A percentile compares a stretch with the other conserved stretches of the same genome.
These are phyloP conservation scores for Tympanuchus pallidicinctus DNA, from an alignment of 2,113 vertebrate genomes.

Conservation along the genomic window DNA sequence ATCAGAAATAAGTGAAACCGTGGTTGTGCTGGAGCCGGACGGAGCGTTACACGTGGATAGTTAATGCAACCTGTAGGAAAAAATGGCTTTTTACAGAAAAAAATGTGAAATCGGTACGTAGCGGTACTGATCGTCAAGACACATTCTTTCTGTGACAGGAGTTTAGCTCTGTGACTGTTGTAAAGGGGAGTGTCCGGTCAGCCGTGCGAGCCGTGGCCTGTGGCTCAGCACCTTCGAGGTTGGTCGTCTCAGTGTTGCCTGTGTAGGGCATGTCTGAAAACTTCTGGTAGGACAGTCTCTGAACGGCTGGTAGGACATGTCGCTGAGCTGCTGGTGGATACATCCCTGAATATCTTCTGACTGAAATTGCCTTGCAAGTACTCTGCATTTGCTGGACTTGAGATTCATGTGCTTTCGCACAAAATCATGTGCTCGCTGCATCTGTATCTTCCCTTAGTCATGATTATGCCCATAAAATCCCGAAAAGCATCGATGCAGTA, in stretches of 20 bases:
- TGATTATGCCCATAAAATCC: not conserved
- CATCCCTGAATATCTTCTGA: not conserved
- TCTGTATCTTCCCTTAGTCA: not conserved
- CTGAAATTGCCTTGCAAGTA: not conserved
- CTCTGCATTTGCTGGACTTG: not conserved
- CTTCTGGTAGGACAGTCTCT: too few relatives aligned
- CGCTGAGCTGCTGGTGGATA: not conserved
- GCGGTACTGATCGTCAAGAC: too few relatives aligned
- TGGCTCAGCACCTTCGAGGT: not conserved
- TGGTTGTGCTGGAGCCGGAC: not conserved
- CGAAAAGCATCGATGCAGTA: not conserved
- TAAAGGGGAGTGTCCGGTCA: not conserved
- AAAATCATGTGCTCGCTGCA: not conserved
- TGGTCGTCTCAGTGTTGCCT: not conserved
- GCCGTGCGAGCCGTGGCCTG: too few relatives aligned
- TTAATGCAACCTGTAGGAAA: not conserved
- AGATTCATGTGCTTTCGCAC: not conserved
- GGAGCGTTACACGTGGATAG: not conserved
- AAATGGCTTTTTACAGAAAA: not conserved
- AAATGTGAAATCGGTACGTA: fast-evolving
- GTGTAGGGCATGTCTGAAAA: not conserved
- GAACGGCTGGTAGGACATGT: too few relatives aligned
- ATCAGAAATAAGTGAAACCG: not conserved
- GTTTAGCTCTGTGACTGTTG: not conserved
- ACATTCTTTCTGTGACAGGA: not conserved